Conservation (phyloP, 2,113 vertebrate genomes). For the Panurus biarmicus region DNA sequence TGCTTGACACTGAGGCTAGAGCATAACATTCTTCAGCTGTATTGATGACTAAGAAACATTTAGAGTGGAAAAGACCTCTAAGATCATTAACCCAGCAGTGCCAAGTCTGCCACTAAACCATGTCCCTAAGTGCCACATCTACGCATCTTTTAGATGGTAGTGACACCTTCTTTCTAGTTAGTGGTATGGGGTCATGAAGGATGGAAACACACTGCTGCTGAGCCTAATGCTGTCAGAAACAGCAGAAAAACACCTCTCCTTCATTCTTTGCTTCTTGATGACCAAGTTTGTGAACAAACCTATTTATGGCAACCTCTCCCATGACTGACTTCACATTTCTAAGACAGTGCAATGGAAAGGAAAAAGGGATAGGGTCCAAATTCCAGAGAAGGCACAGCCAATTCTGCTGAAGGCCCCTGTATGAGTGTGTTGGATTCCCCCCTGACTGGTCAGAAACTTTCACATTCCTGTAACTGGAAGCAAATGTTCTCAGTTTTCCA, state of each 20-base stretch:
- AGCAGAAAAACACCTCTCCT: background rate
- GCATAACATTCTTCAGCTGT: background rate
- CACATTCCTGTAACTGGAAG: background rate
- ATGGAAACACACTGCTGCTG: background rate
- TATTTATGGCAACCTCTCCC: background rate
- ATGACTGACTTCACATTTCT: background rate
- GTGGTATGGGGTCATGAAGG: background rate
- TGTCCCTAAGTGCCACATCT: background rate
- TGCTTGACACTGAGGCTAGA: background rate
- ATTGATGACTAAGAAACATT: background rate
- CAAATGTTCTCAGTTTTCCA: background rate
- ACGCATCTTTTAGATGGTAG: background rate
- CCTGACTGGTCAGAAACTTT: fast-evolving
- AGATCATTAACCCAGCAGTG: background rate
- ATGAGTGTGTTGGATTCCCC: fast-evolving
- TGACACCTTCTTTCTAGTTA: background rate
- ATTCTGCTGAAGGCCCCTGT: background rate
- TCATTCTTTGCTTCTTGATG: background rate
- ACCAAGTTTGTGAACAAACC: background rate
- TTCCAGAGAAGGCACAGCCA: background rate
- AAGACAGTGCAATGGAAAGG: background rate
- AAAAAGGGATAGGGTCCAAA: background rate
- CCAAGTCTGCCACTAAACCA: background rate
- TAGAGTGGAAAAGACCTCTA: background rate
- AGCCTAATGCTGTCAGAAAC: background rate